phyloP scores from a whole-genome alignment of 2,797 vertebrate species.

The Gila robusta region DNA sequence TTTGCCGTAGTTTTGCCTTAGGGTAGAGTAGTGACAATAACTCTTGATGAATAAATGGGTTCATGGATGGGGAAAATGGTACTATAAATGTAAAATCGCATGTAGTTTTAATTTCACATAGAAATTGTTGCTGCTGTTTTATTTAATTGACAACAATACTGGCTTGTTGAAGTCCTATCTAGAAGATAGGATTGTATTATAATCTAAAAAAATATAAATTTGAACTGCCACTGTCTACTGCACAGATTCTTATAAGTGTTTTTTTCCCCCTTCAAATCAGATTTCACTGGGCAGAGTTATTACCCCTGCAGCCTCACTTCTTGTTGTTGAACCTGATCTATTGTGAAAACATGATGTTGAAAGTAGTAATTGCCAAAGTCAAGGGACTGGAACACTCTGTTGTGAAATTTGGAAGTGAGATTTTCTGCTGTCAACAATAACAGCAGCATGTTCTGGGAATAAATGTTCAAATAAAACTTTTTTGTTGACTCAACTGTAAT shows the following conservation, averaged over 20 bases:
- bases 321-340: constrained; percentile 10
- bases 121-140: background rate
- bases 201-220: constrained; percentile 20
- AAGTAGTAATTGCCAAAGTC: constrained; percentile 46
- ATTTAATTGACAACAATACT: background rate
- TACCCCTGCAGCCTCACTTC: constrained; percentile 1
- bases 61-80: background rate
- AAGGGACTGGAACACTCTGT: constrained; percentile 44
- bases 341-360: constrained; percentile 43
- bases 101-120: background rate
- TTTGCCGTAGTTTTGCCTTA: background rate
- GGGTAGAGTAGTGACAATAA: background rate
- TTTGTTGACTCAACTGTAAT: constrained; percentile 44
- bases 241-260: constrained; percentile 8
- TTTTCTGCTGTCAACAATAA: constrained; percentile 40
- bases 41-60: background rate
- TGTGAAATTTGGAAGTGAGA: constrained; percentile 39
- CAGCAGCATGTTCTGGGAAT: constrained; percentile 36
- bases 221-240: constrained; percentile 18
- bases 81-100: background rate
- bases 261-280: constrained; percentile 1
- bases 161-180: background rate
- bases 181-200: background rate
- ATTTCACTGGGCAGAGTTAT: constrained; percentile 25
- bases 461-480: constrained; percentile 27